Base-by-base conservation (phyloP, 1,140 invertebrate genomes). In the Eumaeus atala region DNA sequence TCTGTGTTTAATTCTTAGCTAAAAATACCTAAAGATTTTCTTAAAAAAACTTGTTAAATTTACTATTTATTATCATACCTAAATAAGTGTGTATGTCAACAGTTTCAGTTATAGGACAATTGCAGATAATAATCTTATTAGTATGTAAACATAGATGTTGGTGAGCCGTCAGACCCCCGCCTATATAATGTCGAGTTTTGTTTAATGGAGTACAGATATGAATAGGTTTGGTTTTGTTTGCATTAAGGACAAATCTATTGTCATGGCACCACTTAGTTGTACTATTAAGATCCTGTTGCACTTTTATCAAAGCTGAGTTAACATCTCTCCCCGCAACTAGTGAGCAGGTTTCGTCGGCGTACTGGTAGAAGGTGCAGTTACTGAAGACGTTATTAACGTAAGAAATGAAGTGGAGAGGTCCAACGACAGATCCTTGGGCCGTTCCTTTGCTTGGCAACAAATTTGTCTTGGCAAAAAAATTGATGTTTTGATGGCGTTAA, bases 381-480 rank as follows among this genome's bases (percentile, higher is more conserved):
- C 51, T 48, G 9, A 59, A n/a, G 6, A 54, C 12, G 9, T 66
- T 61, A 17, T 66, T 62, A 10, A 66, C 60, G 47, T 61, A 61
- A 5, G 56, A 34, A 9, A 66, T n/a, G 10, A 56, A 66, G 9
- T 62, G 64, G 1, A 66, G 11, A 1, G 60, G 64, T 0, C 64
- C 60, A 3, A 62, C 16, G 0, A 66, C 64, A 8, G 64, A 66
- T 2, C 60, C 64, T 44, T 60, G 64, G 1, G 64, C 60, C 38
- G 60, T 62, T 4, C 64, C 21, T 28, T 28, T n/a, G n/a, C n/a
- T n/a, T n/a, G n/a, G n/a, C n/a, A n/a, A n/a, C n/a, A n/a, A n/a
- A n/a, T n/a, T n/a, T n/a, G n/a, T n/a, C n/a, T n/a, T n/a, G n/a
- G n/a, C n/a, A n/a, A n/a, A n/a, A n/a, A n/a, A n/a, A n/a, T n/a